Base-by-base conservation (phyloP, 2,797 vertebrate genomes). In the Uromys caudimaculatus region DNA sequence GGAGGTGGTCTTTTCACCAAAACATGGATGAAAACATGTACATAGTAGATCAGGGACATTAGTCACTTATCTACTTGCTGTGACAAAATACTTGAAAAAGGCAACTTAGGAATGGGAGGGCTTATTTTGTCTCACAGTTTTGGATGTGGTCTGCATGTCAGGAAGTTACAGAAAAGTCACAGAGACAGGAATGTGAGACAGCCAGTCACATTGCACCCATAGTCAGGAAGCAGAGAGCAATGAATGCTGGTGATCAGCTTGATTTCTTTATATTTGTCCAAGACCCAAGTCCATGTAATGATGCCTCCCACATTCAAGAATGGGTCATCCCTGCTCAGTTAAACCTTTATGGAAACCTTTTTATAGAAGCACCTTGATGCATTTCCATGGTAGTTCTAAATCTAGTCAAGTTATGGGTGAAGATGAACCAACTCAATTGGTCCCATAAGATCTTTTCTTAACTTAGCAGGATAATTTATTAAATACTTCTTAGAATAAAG, bases 401-500 rank as follows among this genome's bases (percentile, higher is more conserved):
- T 35, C 29, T 12, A 29, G 7, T 76, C 27, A 14, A 9, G 27
- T 32, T 35, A 38, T 47, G 29, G 44, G 21, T 76, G 38, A 60
- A 60, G 16, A 47, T 24, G 32, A 44, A 14, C 38, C 54, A 89
- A 13, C 38, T 35, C 27, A 76, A 32, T 17, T 75, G 16, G 52
- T 82, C 87, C 79, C 29, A 8, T 50, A 38, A 41, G 75, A 17
- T n/a, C 27, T 50, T 81, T 73, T 78, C 4, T 86, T 71, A 90
- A 62, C 14, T 83, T 75, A 91, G 41, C 75, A 64, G 69, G 14
- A 17, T 92, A 88, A 92, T 95, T 96, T 89, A 86, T 79, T 64
- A 93, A 90, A 35, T 92, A 78, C 6, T n/a, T 94, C 71, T 73
- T 79, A 6, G 50, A 89, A 35, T 76, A 64, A 94, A 90, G 75